These are phyloP conservation scores for Silurus glanis DNA, from an alignment of 2,113 vertebrate species.

Conservation along the genomic window DNA sequence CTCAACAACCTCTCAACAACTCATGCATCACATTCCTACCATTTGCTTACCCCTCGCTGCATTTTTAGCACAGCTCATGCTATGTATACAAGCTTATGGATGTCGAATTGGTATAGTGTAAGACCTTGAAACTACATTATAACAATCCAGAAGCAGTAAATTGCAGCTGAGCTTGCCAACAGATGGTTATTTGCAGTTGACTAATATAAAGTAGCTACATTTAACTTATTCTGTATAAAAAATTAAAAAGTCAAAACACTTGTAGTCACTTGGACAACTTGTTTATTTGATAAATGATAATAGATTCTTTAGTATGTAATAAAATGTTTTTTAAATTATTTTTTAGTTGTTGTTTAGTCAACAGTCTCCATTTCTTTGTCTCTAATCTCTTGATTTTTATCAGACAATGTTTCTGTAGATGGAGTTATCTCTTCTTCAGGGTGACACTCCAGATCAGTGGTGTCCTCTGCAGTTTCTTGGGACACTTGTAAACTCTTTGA, in stretches of 20 bases:
- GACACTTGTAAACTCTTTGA: slow-evolving; percentile 29
- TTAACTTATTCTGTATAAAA: background rate
- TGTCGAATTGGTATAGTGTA: background rate
- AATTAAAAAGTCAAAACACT: background rate
- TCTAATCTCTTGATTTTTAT: slow-evolving; percentile 48
- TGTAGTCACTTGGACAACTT: slow-evolving; percentile 7
- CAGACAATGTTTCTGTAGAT: slow-evolving; percentile 42
- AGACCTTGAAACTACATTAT: background rate
- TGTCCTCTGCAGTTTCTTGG: slow-evolving; percentile 11
- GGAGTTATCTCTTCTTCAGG: slow-evolving; percentile 41
- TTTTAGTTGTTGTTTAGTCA: slow-evolving; percentile 36
- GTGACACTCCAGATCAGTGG: slow-evolving; percentile 41
- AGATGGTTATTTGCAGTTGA: background rate
- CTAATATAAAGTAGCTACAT: background rate
- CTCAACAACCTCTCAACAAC: background rate
- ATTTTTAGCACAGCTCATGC: background rate
- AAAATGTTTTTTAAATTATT: background rate
- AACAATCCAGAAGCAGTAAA: slow-evolving; percentile 46
- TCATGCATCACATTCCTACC: background rate
- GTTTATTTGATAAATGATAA: slow-evolving; percentile 21
- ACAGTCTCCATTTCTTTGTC: slow-evolving; percentile 53
- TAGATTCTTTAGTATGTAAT: slow-evolving; percentile 13
- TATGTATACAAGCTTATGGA: background rate
- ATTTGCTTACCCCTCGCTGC: too few relatives aligned
- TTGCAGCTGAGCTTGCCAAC: background rate